Base-by-base conservation (phyloP, 1,140 invertebrate species). In the Sipha flava region DNA sequence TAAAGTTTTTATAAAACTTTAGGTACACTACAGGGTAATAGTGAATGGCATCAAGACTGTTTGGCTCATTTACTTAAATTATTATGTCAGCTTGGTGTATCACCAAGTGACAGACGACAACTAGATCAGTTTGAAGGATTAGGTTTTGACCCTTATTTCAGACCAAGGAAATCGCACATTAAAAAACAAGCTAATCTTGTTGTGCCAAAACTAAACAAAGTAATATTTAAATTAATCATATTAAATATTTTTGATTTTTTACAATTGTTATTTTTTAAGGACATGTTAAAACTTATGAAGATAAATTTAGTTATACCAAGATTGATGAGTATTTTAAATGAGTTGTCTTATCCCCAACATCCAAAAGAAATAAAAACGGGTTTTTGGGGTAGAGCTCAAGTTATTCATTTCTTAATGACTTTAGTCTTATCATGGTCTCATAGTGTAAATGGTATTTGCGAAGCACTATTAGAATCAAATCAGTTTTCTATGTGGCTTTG, bases 1-100 rank as follows among this genome's bases (percentile, higher is more conserved):
- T 9, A 70, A 26, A n/a, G n/a, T n/a, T n/a, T n/a, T 31, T 52
- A 73, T 26, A 18, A 34, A 73, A 73, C 6, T 23, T 34, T 73
- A 90, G 89, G 91, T 64, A 88, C 90, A 10, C 82, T 92, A 81
- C 91, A 92, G 86, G 87, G 90, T 57, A 90, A 92, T 54, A 93
- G 91, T 82, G 93, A 97, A 86, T 97, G 96, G 96, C 92, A 95
- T 77, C 95, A 97, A 85, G 96, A 98, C 84, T 97, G 95, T 85
- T 86, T 97, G 12, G 94, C 95, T 1, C 92, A 93, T 82, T 85
- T 98, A 14, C 84, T 97, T 18, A 93, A 94, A 82, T 87, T 95
- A 79, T 85, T 97, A 23, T 96, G 92, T 85, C 91, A 95, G 80
- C 89, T 97, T 59, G 94, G 95, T 0, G 92, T 95, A 4, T 84